A percentile compares a stretch with the other conserved stretches of the same genome.
These are phyloP conservation scores for Orientallactaga bullata DNA, from an alignment of 2,113 vertebrate genomes.

Conservation along the genomic window DNA sequence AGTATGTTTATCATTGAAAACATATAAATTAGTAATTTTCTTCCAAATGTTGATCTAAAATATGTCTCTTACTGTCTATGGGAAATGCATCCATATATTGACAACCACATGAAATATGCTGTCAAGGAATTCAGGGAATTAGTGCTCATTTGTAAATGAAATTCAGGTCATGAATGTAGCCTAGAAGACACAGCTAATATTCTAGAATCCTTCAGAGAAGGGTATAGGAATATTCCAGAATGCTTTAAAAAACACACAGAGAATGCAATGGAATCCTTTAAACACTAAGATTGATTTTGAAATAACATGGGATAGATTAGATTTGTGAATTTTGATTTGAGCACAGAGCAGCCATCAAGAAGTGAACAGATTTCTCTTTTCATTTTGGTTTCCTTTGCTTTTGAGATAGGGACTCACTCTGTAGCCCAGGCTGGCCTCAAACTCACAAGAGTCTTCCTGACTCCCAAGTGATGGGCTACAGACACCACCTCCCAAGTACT, in stretches of 20 bases:
- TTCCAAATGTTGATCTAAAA: constrained; percentile 1
- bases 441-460: not conserved
- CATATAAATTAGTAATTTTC: constrained; percentile 1
- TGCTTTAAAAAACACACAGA: not conserved
- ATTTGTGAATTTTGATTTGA: constrained; percentile 12
- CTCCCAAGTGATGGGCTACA: not conserved
- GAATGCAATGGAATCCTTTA: not conserved
- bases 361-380: not conserved
- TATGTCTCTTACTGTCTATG: not conserved
- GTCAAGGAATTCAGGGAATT: not conserved
- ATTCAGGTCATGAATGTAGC: not conserved
- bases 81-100: not conserved
- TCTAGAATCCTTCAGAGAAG: not conserved
- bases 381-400: not conserved
- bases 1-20: not conserved
- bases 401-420: not conserved
- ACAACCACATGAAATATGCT: not conserved
- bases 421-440: not conserved
- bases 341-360: constrained; percentile 25
- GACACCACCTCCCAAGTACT: too few relatives aligned
- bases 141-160: constrained; percentile 34
- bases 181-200: not conserved
- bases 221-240: too few relatives aligned
- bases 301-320: not conserved
- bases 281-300: constrained; percentile 18